Base-by-base conservation (phyloP, 2,888 invertebrate species). In the Sinelater perroti region DNA sequence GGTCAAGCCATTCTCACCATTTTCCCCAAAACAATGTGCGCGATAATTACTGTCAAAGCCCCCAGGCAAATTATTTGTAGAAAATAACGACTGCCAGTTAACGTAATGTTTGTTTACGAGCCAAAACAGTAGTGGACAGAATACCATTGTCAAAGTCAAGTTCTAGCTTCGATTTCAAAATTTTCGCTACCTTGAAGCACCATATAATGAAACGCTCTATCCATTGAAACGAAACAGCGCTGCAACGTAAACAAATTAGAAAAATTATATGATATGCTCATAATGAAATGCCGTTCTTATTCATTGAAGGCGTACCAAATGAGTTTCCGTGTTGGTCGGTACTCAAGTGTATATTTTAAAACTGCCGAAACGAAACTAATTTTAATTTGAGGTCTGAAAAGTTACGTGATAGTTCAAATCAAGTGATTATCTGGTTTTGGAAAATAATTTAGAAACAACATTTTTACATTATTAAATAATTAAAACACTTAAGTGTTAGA, bases 81-180 rank as follows among this genome's bases (percentile, higher is more conserved):
- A 36, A 17, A 17, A 13, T 14, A 17, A 1, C 1, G 24, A 4
- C 24, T 3, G 24, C 13, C 10, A 8, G 21, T n/a, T n/a, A n/a
- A n/a, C n/a, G n/a, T n/a, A n/a, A n/a, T n/a, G n/a, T n/a, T 35
- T 35, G 36, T 36, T 36, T 36, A 18, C 17, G 2, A 36, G 11
- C 11, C 8, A 7, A 33, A 5, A 17, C 2, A n/a, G 36, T 24
- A 21, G 8, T 24, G 20, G 20, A 24, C 21, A 21, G 8, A 36
- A 36, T 18, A 18, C 36, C 38, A 38, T 38, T 36, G 36, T 36
- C 36, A 38, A 13, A 38, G 38, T 38, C 38, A 38, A 38, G 38
- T 21, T 7, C 13, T 11, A 13, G 24, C 21, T 38, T 38, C 24
- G 16, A 18, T n/a, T 36, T 36, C 20, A 18, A 18, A 6, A 13